A percentile compares a stretch with the other conserved stretches of the same genome.
phyloP scores from a whole-genome alignment of 2,113 vertebrate genomes.

The Neofelis nebulosa region DNA sequence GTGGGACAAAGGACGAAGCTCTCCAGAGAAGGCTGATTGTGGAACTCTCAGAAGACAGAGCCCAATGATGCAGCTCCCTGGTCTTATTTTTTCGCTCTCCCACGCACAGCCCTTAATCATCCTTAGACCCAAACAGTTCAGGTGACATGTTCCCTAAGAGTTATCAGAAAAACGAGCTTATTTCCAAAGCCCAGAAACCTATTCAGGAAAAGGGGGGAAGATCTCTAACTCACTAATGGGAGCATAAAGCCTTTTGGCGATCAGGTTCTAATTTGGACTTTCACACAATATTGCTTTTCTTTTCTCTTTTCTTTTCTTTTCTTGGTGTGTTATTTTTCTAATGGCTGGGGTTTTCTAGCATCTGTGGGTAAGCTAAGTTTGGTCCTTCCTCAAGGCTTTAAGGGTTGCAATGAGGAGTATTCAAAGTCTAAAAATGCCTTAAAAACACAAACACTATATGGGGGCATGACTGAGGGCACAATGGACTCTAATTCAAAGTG shows the following conservation, averaged over 20 bases:
- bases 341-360: neutral
- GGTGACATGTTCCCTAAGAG: conserved; percentile 37
- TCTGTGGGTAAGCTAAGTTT: neutral
- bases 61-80: neutral
- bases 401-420: neutral
- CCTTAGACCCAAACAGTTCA: conserved; percentile 27
- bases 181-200: conserved; percentile 11
- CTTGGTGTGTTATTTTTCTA: neutral
- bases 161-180: conserved; percentile 47
- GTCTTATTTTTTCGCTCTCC: neutral
- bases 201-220: neutral
- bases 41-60: neutral
- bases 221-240: conserved; percentile 6
- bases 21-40: neutral
- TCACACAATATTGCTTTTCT: neutral
- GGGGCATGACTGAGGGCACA: too few species aligned
- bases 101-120: neutral
- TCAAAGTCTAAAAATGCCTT: neutral
- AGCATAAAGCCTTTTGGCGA: neutral
- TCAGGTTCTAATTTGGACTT: neutral
- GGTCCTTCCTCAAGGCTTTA: neutral
- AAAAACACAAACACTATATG: neutral
- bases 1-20: neutral
- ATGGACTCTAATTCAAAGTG: neutral
- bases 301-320: neutral